Base-by-base conservation (phyloP, 2,888 invertebrate genomes). In the Cryptus viduatorius region DNA sequence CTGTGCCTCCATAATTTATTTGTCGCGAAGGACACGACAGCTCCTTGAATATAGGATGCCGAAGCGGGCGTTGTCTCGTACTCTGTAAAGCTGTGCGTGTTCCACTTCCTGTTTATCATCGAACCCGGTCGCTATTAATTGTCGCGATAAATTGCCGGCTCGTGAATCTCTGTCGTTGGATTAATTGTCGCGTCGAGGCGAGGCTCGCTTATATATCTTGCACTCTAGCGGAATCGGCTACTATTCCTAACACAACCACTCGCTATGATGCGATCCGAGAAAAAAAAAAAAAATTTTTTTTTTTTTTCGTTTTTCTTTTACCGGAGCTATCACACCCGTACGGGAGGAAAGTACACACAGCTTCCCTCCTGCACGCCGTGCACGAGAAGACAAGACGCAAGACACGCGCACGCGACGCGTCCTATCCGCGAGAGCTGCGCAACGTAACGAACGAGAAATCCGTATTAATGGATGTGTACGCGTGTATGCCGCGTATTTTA, bases 111-210 rank as follows among this genome's bases (percentile, higher is more conserved):
- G 89, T 88, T 91, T 89, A 89, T 89, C 89, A 88, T 86, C 87
- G 86, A 88, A 87, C 72, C 87, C 83, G 82, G 82, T 84, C 85
- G 83, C 87, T 87, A 90, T 90, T 91, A 90, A 91, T 91, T 89
- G 89, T 89, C 89, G 85, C 89, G 86, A 90, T 91, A 90, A 91
- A 91, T 91, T 86, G 86, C 75, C 42, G 77, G 67, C 84, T 77
- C 73, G 82, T 86, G 86, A 85, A 87, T 87, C 87, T 87, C 85
- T 79, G 83, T 83, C 76, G 65, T 42, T 44, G 81, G 76, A 87
- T 87, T 87, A 87, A 87, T 87, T 84, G 84, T 73, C 75, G 84
- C 75, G 68, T n/a, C 72, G 79, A 59, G 73, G 69, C 50, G 53
- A 64, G 50, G 44, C 44, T 59, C n/a, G 37, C 12, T 4, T 7